Evolutionary conservation across 2,888 invertebrate species (phyloP).

Genomic region (Coleophora flavipennella): DNA sequence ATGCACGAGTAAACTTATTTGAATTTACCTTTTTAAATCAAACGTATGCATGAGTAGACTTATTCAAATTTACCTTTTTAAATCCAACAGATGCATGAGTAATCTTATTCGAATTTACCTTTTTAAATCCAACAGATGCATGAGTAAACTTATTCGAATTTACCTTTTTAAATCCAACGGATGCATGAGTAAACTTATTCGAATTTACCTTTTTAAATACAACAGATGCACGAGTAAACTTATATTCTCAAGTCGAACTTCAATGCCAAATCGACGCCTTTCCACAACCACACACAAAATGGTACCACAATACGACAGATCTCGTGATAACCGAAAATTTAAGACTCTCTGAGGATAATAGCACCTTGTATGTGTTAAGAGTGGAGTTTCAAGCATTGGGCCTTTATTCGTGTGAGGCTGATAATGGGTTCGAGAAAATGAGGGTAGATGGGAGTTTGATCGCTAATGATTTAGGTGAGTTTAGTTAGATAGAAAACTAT

Average conservation of each 20-base stretch:
- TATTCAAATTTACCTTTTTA: too few species aligned
- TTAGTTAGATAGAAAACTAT: slow-evolving; percentile 4
- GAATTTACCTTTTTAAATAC: too few species aligned
- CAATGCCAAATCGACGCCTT: slow-evolving; percentile 33
- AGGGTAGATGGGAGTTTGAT: slow-evolving; percentile 32
- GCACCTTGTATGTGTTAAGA: slow-evolving; percentile 31
- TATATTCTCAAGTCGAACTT: slow-evolving; percentile 38
- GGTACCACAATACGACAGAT: slow-evolving; percentile 47
- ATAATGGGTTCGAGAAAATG: slow-evolving; percentile 53
- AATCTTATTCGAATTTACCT: too few species aligned
- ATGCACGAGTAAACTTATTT: too few species aligned
- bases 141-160: slow-evolving; percentile 38
- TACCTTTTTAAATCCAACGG: too few species aligned
- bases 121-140: slow-evolving; percentile 43
- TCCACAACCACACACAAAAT: slow-evolving; percentile 29
- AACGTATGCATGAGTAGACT: too few species aligned
- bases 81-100: too few species aligned
- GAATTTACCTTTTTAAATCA: too few species aligned
- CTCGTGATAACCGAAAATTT: slow-evolving; percentile 22
- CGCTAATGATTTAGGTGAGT: slow-evolving; percentile 46
- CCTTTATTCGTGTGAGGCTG: slow-evolving; percentile 63
- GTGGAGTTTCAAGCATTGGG: slow-evolving; percentile 52
- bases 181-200: too few species aligned
- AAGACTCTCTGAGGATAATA: slow-evolving; percentile 26
- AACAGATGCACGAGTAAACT: slow-evolving; percentile 38